These are phyloP conservation scores for Vireo griseus DNA, from an alignment of 2,797 vertebrate genomes.

Conservation along the genomic window DNA sequence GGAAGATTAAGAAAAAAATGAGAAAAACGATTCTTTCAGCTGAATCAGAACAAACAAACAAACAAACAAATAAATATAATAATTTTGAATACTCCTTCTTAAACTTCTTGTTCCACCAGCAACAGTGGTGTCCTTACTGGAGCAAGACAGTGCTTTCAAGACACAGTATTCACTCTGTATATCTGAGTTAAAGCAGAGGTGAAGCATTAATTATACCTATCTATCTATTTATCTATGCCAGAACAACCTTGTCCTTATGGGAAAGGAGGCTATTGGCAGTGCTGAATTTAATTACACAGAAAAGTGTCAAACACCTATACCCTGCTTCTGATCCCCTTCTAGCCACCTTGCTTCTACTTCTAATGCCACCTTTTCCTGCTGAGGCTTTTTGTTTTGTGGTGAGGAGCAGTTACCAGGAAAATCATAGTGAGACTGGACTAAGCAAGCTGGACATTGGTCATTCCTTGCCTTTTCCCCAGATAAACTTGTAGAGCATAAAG, in stretches of 20 bases:
- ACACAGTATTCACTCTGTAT: neutral
- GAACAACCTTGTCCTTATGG: neutral
- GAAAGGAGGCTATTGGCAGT: rapidly evolving
- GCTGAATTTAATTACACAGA: neutral
- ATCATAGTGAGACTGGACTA: neutral
- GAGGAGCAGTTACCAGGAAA: neutral
- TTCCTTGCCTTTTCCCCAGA: neutral
- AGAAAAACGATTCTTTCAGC: neutral
- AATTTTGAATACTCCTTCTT: neutral
- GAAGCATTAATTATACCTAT: neutral
- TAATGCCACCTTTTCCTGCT: neutral
- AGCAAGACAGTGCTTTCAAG: neutral
- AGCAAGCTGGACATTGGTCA: neutral
- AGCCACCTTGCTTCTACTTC: neutral
- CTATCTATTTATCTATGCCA: neutral
- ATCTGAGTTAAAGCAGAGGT: neutral
- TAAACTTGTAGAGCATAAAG: neutral
- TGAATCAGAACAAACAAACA: neutral
- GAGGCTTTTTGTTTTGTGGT: neutral
- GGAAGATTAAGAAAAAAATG: neutral
- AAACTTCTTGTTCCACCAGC: neutral
- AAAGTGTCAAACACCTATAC: neutral
- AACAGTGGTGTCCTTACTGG: neutral
- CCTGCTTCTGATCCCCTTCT: neutral
- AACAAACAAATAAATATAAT: rapidly evolving